Percentiles rank a stretch among this genome's conserved stretches.
These are phyloP conservation scores for Lithobates sylvaticus DNA, from an alignment of 2,797 vertebrate species.

Conservation along the genomic window DNA sequence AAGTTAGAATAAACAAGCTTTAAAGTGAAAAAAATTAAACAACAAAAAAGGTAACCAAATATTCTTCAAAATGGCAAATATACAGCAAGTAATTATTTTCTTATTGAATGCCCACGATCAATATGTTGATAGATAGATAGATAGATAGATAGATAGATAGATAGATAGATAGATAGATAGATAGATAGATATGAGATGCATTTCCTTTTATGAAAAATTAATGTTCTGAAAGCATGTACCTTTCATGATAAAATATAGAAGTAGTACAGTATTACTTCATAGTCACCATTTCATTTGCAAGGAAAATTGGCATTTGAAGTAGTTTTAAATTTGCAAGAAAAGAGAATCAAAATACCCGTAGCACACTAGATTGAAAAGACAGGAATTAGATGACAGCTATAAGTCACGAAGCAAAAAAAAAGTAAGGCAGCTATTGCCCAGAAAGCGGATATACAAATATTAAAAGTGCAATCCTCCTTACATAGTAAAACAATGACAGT, in stretches of 20 bases:
- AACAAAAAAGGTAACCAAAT: too few species aligned
- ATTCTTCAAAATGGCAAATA: too few species aligned
- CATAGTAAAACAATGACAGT: constrained; percentile 21
- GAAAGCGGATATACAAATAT: constrained; percentile 12
- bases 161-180: neutral
- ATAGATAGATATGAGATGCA: neutral
- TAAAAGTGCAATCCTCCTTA: constrained; percentile 13
- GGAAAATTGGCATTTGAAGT: constrained; percentile 2
- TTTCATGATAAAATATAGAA: neutral
- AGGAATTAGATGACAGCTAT: constrained; percentile 20
- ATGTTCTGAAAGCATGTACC: neutral
- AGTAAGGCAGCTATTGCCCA: neutral
- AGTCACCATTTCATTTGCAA: neutral
- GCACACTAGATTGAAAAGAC: constrained; percentile 24
- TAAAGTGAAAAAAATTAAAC: too few species aligned
- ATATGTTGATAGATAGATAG: too few species aligned
- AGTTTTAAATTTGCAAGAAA: constrained; percentile 5
- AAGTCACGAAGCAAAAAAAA: constrained; percentile 10
- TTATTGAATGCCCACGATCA: too few species aligned
- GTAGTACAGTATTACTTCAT: neutral
- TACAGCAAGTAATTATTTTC: too few species aligned
- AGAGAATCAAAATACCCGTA: neutral
- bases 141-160: too few species aligned
- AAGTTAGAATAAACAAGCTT: too few species aligned
- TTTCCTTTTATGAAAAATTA: neutral